These are phyloP conservation scores for Pangasius krempfi DNA, from an alignment of 2,797 vertebrate genomes.

Conservation along the genomic window DNA sequence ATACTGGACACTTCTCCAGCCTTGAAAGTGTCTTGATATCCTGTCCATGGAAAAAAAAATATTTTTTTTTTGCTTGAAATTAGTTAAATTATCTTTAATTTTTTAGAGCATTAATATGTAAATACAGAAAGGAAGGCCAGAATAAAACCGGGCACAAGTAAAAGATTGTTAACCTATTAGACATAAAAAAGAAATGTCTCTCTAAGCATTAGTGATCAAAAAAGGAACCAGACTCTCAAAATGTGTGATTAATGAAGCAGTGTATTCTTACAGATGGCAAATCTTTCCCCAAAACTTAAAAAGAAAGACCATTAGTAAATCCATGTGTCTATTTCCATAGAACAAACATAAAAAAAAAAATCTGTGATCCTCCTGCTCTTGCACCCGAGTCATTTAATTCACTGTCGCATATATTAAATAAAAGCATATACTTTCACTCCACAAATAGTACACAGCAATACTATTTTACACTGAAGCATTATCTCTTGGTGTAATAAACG, in stretches of 20 bases:
- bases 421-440: neutral
- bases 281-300: neutral
- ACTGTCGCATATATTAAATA: neutral
- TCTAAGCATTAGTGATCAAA: neutral
- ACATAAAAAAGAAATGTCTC: neutral
- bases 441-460: neutral
- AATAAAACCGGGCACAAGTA: neutral
- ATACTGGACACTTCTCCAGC: neutral
- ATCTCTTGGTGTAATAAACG: slow-evolving; percentile 28
- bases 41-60: neutral
- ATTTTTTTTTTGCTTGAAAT: neutral
- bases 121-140: neutral
- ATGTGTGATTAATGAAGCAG: neutral
- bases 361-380: neutral
- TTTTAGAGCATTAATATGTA: too few relatives aligned
- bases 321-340: neutral
- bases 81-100: neutral
- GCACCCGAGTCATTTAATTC: neutral
- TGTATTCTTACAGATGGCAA: neutral
- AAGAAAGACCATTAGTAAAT: neutral
- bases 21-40: too few relatives aligned
- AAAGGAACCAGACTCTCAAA: neutral
- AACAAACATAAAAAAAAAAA: neutral
- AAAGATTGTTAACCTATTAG: neutral
- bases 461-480: neutral